Base-by-base conservation (phyloP, 2,888 invertebrate genomes). In the Lepidocyrtoides sp. region DNA sequence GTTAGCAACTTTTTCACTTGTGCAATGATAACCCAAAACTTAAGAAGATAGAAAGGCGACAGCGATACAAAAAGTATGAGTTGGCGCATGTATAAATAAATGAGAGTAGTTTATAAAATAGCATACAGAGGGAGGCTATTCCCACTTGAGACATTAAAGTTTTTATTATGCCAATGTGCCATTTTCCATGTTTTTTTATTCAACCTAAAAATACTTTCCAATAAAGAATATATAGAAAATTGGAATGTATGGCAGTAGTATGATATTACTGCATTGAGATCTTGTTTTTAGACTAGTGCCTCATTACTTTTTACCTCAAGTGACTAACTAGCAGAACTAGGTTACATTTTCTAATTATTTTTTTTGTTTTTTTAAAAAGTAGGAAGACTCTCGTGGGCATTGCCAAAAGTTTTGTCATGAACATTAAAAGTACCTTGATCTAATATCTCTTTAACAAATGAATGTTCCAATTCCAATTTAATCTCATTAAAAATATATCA, bases 11-110 rank as follows among this genome's bases (percentile, higher is more conserved):
- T 86, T 77, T 41, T n/a, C n/a, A 57, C 75, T 57, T 29, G 72
- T 41, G 79, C 48, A 87, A 87, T 79, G 87, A 87, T 87, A 87
- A 87, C 63, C 87, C 20, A 79, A 87, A 79, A 29, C 48, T 87
- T 63, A 48, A 44, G 26, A 86, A 86, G 77, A 51, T 57, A 75
- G 44, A n/a, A n/a, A n/a, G n/a, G n/a, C 3, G 77, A 77, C 8
- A 20, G 20, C 77, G 72, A 26, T 83, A 82, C 82, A 60, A 77
- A 82, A 79, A 51, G 79, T 57, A 32, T 54, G 44, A 29, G 57
- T 12, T 79, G 26, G 29, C n/a, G n/a, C n/a, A n/a, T n/a, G n/a
- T n/a, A 75, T 3, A 48, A 48, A 75, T 12, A 75, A 1, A 66
- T 54, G 17, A 10, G 63, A 26, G 4, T 3, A 26, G 63, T 29